Percentiles rank a stretch among this genome's conserved stretches.
Evolutionary conservation across 1,140 invertebrate species (phyloP).

Genomic region (Drosophila biarmipes): DNA sequence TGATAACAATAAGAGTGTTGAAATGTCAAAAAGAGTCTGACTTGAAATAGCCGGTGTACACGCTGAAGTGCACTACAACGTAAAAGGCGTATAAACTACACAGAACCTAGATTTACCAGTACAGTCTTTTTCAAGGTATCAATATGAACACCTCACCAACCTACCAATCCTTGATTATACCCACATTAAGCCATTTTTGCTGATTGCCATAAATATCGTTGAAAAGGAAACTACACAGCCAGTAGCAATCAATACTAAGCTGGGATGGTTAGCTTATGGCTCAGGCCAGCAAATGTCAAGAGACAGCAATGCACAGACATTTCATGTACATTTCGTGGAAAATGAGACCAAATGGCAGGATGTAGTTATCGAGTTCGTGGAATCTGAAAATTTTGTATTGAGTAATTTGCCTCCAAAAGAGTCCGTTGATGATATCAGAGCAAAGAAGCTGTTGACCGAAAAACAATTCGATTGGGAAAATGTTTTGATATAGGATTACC

Average conservation of each 20-base stretch:
- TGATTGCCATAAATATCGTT: not conserved
- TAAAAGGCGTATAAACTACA: not conserved
- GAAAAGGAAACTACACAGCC: too few relatives aligned
- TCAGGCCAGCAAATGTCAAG: not conserved
- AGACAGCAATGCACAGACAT: not conserved
- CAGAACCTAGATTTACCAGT: too few relatives aligned
- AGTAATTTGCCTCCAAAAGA: not conserved
- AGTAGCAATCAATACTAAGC: too few relatives aligned
- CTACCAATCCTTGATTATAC: not conserved
- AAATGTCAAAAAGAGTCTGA: not conserved
- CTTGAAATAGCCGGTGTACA: not conserved
- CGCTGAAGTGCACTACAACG: not conserved
- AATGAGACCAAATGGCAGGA: not conserved
- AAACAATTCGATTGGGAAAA: too few relatives aligned
- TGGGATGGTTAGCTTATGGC: not conserved
- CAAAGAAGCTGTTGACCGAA: too few relatives aligned
- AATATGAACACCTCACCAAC: not conserved
- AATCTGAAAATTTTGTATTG: not conserved
- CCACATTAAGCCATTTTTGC: not conserved
- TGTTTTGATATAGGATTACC: too few relatives aligned
- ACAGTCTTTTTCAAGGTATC: too few relatives aligned
- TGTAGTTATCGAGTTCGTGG: not conserved
- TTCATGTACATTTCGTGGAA: not conserved
- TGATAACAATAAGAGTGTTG: not conserved
- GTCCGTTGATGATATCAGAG: not conserved